Evolutionary conservation across 64 coral and sea anemone species (phyloP), one percentile per base, ranked within the genome.

Genomic region (Platygyra sinensis): DNA sequence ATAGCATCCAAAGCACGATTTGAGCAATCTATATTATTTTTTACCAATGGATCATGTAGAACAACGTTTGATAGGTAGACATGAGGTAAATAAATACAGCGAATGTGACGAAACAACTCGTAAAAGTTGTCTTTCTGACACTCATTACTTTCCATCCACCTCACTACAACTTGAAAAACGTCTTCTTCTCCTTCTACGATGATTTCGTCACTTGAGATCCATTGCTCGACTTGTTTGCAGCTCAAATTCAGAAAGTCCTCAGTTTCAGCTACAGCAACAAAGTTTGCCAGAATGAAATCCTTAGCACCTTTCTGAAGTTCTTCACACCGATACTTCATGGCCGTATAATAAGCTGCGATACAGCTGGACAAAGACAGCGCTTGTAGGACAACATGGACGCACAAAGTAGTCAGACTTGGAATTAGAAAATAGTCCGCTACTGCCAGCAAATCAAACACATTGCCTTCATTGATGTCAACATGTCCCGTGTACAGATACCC

Each of bases 341-440:
- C 20, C 20, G 18, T 8, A 63, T 63, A 22, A 22, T 63, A 63
- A 63, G 61, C 20, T 14, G 61, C 13, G 20, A 63, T 24, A 49
- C 87, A 89, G 30, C 63, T 78, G 8, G 75, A 74, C 33, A 55
- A 22, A 16, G 54, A 64, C 17, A 89, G 18, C 60, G 61, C 74
- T 17, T 13, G 32, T 29, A 59, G 31, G 54, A 89, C 63, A 52
- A 63, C 67, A n/a, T 27, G 78, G 12, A 2, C 19, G 59, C 49
- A 74, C 54, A 75, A 74, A 20, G 57, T 57, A 49, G 78, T 89
- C 10, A 89, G 39, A 12, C 76, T 75, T 22, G 87, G 57, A 13
- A 89, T 77, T 15, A 89, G 30, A n/a, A 89, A 79, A 69, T 89
- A 89, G 33, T 89, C 87, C 18, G 61, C 61, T 22, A 14, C 13